A percentile compares a stretch with the other conserved stretches of the same genome.
These are phyloP conservation scores for Pelosia muscerda DNA, from an alignment of 2,888 invertebrate species.

Conservation along the genomic window DNA sequence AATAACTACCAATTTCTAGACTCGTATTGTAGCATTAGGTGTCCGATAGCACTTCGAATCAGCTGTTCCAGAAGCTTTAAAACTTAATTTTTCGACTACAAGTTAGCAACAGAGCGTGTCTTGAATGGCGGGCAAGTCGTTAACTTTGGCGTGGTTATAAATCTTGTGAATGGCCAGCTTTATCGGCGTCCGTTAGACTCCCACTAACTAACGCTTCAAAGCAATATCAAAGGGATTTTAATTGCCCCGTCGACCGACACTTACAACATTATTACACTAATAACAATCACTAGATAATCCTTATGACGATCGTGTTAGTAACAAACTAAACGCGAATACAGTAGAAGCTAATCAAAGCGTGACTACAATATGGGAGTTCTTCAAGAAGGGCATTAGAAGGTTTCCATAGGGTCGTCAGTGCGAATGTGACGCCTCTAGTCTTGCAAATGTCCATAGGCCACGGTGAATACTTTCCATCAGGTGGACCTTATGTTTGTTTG, in stretches of 20 bases:
- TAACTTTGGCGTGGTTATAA: constrained; percentile 80
- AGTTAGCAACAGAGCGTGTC: constrained; percentile 75
- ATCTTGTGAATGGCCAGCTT: constrained; percentile 76
- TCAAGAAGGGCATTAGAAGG: too few relatives aligned
- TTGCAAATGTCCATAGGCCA: too few relatives aligned
- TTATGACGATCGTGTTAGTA: constrained; percentile 56
- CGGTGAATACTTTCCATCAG: too few relatives aligned
- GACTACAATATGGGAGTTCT: neutral
- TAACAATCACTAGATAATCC: constrained; percentile 56
- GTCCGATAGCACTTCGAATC: constrained; percentile 63
- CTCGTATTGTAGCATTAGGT: constrained; percentile 56
- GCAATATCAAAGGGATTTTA: constrained; percentile 76
- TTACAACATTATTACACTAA: constrained; percentile 63
- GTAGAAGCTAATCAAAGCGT: constrained; percentile 25
- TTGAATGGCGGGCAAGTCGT: constrained; percentile 75
- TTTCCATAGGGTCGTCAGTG: too few relatives aligned
- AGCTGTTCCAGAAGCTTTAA: constrained; percentile 71
- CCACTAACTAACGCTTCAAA: constrained; percentile 72
- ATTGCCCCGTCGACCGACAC: constrained; percentile 69
- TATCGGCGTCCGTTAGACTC: constrained; percentile 70
- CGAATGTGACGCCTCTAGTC: too few relatives aligned
- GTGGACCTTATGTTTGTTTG: too few relatives aligned
- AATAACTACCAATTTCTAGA: constrained; percentile 40
- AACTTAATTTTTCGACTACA: constrained; percentile 74
- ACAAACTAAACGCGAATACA: constrained; percentile 48